These are phyloP conservation scores for Microplitis mediator DNA, from an alignment of 1,140 invertebrate species.

Conservation along the genomic window DNA sequence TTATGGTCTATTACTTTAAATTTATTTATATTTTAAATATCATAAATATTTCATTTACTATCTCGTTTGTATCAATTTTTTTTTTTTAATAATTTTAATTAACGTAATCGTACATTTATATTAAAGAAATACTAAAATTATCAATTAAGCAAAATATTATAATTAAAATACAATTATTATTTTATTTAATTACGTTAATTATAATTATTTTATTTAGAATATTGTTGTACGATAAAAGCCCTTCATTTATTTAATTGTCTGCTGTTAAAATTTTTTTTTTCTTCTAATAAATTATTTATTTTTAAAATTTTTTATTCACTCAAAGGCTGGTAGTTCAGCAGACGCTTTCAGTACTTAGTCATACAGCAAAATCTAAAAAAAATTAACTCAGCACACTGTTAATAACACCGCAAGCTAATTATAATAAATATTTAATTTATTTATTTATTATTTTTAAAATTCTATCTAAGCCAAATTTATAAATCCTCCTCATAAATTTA, in stretches of 20 bases:
- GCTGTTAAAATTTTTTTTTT: too few species aligned
- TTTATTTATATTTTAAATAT: slow-evolving; percentile 13
- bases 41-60: too few species aligned
- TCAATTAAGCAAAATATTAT: too few species aligned
- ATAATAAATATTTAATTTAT: slow-evolving; percentile 34
- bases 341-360: background rate
- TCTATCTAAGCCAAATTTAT: slow-evolving; percentile 21
- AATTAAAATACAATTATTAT: background rate
- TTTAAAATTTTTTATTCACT: too few species aligned
- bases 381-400: slow-evolving; percentile 35
- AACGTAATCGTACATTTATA: too few species aligned
- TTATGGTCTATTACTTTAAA: slow-evolving; percentile 28
- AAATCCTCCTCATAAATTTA: background rate
- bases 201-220: background rate
- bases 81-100: too few species aligned
- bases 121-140: too few species aligned
- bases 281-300: too few species aligned
- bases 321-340: background rate
- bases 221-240: too few species aligned
- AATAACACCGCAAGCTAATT: slow-evolving; percentile 37
- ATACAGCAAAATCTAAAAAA: slow-evolving; percentile 25
- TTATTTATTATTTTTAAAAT: slow-evolving; percentile 14
- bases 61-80: too few species aligned
- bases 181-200: background rate
- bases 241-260: too few species aligned